Evolutionary conservation across 2,113 vertebrate genomes (phyloP).

Genomic region (Dasyornis broadbenti): DNA sequence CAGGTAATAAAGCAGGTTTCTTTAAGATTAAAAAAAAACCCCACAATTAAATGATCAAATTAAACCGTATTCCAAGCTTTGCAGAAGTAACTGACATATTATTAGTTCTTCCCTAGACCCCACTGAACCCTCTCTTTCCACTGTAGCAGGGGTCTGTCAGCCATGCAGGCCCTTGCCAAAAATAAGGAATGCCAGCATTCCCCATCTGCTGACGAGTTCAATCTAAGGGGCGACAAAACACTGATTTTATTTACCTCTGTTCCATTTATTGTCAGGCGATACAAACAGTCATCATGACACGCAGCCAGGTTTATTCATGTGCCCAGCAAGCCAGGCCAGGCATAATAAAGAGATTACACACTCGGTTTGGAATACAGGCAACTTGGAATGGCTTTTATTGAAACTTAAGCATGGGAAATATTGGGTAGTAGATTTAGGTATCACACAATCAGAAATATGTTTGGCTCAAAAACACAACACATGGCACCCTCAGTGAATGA

Average conservation of each 20-base stretch:
- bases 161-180: slow-evolving; percentile 10
- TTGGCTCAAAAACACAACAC: slow-evolving; percentile 40
- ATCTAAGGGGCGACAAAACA: slow-evolving; percentile 48
- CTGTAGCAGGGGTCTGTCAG: slow-evolving; percentile 4
- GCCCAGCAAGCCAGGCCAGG: slow-evolving; percentile 14
- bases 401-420: slow-evolving; percentile 22
- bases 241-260: slow-evolving; percentile 53
- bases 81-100: not conserved
- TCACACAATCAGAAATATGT: not conserved
- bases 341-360: slow-evolving; percentile 42
- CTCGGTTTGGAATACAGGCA: not conserved
- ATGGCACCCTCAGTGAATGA: slow-evolving; percentile 17
- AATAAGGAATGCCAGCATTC: slow-evolving; percentile 29
- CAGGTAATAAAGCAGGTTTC: not conserved
- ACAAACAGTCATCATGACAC: slow-evolving; percentile 35
- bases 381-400: slow-evolving; percentile 41
- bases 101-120: not conserved
- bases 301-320: slow-evolving; percentile 33
- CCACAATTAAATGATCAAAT: not conserved
- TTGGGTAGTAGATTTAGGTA: not conserved
- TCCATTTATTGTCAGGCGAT: slow-evolving; percentile 12
- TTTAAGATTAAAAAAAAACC: not conserved
- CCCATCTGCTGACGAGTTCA: slow-evolving; percentile 62
- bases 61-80: not conserved
- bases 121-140: not conserved